These are phyloP conservation scores for Caenorhabditis sp. DNA, from an alignment of 2,888 invertebrate genomes.

Conservation along the genomic window DNA sequence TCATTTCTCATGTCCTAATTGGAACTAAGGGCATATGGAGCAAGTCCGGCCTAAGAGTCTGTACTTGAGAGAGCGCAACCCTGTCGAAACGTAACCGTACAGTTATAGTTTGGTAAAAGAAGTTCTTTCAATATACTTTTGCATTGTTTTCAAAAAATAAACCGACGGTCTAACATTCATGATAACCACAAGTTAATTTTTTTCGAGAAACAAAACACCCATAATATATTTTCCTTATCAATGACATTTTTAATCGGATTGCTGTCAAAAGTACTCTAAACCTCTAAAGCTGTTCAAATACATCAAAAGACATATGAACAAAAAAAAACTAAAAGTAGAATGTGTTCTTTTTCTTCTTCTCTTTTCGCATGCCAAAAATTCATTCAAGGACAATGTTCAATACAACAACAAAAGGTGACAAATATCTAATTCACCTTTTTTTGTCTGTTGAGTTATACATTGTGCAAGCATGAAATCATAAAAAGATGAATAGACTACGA, in stretches of 20 bases:
- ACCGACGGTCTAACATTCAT: too few species aligned
- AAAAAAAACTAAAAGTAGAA: background rate
- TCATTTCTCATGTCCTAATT: too few species aligned
- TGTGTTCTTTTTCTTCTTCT: background rate
- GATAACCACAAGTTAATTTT: too few species aligned
- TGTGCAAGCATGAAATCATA: background rate
- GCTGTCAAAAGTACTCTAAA: too few species aligned
- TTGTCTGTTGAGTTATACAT: background rate
- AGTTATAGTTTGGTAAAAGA: too few species aligned
- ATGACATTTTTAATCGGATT: constrained; percentile 4
- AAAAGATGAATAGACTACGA: too few species aligned
- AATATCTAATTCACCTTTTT: background rate
- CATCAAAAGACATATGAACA: background rate
- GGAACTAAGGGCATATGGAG: too few species aligned
- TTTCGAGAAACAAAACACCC: background rate
- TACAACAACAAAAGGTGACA: background rate
- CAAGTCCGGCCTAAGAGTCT: too few species aligned
- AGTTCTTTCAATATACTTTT: too few species aligned
- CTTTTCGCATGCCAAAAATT: background rate
- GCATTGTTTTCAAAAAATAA: too few species aligned
- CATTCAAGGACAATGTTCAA: background rate
- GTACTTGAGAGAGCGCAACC: too few species aligned
- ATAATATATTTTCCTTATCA: background rate
- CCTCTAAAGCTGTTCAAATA: background rate
- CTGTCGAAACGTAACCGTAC: too few species aligned